Evolutionary conservation across 2,888 invertebrate species (phyloP).

Genomic region (Mimas tiliae): DNA sequence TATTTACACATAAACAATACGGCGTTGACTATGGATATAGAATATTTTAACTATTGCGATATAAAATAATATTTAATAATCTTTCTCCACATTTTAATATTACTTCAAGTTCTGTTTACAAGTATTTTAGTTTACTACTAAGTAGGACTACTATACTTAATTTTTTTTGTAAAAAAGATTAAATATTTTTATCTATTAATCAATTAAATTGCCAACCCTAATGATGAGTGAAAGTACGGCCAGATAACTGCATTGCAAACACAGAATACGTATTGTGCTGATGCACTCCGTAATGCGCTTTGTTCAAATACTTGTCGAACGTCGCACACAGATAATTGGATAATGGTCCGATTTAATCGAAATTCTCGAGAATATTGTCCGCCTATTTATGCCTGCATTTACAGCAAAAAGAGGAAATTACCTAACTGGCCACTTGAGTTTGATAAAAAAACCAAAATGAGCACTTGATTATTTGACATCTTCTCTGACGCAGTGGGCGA

Average conservation of each 20-base stretch:
- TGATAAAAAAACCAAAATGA: background rate
- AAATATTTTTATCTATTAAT: too few relatives aligned
- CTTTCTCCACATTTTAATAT: too few relatives aligned
- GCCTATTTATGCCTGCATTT: background rate
- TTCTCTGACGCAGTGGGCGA: too few relatives aligned
- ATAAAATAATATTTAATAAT: too few relatives aligned
- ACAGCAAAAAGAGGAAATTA: background rate
- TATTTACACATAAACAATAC: too few relatives aligned
- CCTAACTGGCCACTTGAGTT: background rate
- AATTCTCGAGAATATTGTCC: background rate
- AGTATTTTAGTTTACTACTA: too few relatives aligned
- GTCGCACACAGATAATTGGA: slow-evolving; percentile 22
- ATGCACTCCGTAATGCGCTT: slow-evolving; percentile 47
- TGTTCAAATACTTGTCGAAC: slow-evolving; percentile 29
- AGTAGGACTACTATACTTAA: too few relatives aligned
- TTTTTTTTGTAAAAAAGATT: too few relatives aligned
- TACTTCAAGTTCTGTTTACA: too few relatives aligned
- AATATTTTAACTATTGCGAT: too few relatives aligned
- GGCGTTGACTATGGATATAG: too few relatives aligned
- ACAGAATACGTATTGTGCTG: slow-evolving; percentile 39
- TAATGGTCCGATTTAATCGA: slow-evolving; percentile 16
- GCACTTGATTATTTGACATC: background rate
- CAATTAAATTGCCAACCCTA: slow-evolving; percentile 30
- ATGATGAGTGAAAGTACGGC: slow-evolving; percentile 36
- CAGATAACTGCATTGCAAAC: slow-evolving; percentile 39